Base-by-base conservation (phyloP, 2,797 vertebrate genomes). In the Percopsis omiscomaycus region DNA sequence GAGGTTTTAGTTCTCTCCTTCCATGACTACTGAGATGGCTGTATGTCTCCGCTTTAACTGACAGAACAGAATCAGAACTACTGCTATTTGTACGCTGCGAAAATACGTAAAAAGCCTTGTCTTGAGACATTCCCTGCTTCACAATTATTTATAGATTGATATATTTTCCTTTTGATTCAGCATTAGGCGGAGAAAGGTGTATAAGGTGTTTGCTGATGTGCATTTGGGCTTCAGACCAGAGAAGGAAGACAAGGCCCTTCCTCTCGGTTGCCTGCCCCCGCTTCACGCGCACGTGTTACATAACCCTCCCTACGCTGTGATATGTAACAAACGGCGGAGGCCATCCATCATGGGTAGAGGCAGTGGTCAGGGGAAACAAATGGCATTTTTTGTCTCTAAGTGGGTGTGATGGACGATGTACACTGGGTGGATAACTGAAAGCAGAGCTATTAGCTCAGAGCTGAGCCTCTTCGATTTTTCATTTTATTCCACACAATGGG, bases 371-470 rank as follows among this genome's bases (percentile, higher is more conserved):
- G 42, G 58, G 63, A 81, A 84, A 85, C 73, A 75, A 86, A 82
- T 89, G 73, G 28, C 37, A 76, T 84, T 87, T 37, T 84, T 71
- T 84, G 57, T 80, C 55, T 83, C 55, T 77, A 80, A 84, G 83
- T 83, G 81, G 80, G 82, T 77, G 81, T 80, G 79, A 83, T 83
- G 61, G 79, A 83, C 74, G 81, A 86, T 84, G 77, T 74, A 73
- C 83, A 86, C 69, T 84, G 84, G 72, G 83, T 66, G 78, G 83
- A 84, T 73, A 76, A 82, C 68, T 77, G 56, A 62, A 81, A 82
- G 73, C 80, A 81, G 73, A 78, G 67, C 45, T 63, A 50, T 79
- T 81, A 73, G 68, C 73, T 85, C 78, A 80, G 65, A 59, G 52
- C 54, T 30, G 64, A 71, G 55, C 55, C 64, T 79, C 69, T 59